Evolutionary conservation across 2,888 invertebrate species (phyloP).

Genomic region (Metopia argyrocephala): DNA sequence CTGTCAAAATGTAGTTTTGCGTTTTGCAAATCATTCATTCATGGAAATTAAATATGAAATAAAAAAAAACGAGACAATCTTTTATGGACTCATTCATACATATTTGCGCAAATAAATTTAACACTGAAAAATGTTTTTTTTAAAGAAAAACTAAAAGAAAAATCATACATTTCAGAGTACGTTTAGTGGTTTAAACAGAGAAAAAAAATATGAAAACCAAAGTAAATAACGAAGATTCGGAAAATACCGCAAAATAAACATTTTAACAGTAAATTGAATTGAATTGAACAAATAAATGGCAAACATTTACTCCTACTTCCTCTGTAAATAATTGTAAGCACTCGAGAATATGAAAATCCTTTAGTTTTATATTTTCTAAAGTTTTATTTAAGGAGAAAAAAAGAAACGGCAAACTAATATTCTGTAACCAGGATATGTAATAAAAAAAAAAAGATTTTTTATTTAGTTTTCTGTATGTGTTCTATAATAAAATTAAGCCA

Average conservation of each 20-base stretch:
- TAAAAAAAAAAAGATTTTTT: too few species aligned
- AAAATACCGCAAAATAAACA: not conserved
- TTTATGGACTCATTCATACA: not conserved
- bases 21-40: not conserved
- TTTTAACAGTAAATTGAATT: not conserved
- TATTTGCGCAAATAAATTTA: conserved; percentile 3
- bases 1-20: not conserved
- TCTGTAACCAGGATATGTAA: too few species aligned
- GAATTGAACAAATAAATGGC: too few species aligned
- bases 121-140: not conserved
- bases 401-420: not conserved
- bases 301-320: not conserved
- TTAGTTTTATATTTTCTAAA: not conserved
- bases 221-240: not conserved
- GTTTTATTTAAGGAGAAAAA: not conserved
- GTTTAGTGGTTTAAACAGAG: not conserved
- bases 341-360: not conserved
- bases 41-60: too few species aligned
- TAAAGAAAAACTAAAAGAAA: not conserved
- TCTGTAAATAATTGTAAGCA: not conserved
- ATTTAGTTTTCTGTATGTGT: not conserved
- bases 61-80: not conserved
- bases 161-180: conserved; percentile 7
- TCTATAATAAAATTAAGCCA: not conserved
- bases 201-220: not conserved